Conservation (phyloP, 2,113 vertebrate genomes). For the Chloebia gouldiae region DNA sequence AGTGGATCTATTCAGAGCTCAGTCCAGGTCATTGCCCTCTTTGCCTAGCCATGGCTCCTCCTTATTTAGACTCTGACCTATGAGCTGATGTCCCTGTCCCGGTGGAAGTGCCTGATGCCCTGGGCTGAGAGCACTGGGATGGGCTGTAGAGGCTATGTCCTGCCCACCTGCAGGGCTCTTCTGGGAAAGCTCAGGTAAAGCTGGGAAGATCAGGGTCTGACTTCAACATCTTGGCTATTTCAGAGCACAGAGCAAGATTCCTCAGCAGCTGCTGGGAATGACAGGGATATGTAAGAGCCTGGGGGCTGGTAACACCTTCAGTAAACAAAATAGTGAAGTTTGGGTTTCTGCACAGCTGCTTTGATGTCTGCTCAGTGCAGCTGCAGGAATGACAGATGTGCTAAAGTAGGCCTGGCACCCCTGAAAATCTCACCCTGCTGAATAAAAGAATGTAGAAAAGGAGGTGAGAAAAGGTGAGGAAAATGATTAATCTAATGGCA, state of each 20-base stretch:
- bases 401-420: neutral
- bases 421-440: neutral
- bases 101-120: neutral
- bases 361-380: neutral
- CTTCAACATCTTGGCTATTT: neutral
- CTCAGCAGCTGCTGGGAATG: neutral
- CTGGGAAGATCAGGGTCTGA: neutral
- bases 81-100: neutral
- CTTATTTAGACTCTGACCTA: neutral
- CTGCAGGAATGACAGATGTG: neutral
- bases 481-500: neutral
- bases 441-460: neutral
- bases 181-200: neutral
- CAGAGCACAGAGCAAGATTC: neutral
- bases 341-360: neutral
- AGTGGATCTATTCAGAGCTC: neutral
- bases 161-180: neutral
- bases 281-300: neutral
- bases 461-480: neutral
- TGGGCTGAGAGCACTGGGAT: neutral
- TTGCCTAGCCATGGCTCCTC: neutral
- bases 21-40: fast-evolving
- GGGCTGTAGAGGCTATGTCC: neutral
- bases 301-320: neutral
- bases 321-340: neutral